These are phyloP conservation scores for Geotrupes spiniger DNA, from an alignment of 2,888 invertebrate genomes.

Conservation along the genomic window DNA sequence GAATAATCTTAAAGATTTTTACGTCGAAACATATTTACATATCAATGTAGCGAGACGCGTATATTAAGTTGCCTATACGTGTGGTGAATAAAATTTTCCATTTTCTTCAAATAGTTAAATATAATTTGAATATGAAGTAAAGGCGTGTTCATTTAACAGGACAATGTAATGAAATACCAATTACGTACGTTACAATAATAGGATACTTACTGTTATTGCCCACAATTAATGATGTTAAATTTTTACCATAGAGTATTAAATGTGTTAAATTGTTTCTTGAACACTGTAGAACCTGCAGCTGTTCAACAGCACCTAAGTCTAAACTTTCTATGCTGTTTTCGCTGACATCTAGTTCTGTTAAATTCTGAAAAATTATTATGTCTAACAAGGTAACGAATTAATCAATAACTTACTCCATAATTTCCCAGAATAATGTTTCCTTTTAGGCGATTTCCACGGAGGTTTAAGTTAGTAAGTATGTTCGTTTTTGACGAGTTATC, in stretches of 20 bases:
- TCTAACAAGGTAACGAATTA: conserved; percentile 9
- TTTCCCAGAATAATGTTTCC: conserved; percentile 83
- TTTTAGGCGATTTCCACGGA: conserved; percentile 74
- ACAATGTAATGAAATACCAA: too few species aligned
- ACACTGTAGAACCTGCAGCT: conserved; percentile 73
- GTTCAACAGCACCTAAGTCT: conserved; percentile 75
- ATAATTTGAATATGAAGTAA: too few species aligned
- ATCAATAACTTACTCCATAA: conserved; percentile 66
- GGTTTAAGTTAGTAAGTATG: conserved; percentile 69
- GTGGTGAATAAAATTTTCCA: too few species aligned
- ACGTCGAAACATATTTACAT: too few species aligned
- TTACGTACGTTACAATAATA: neutral
- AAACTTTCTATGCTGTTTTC: conserved; percentile 80
- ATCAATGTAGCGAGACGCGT: too few species aligned
- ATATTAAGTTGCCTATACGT: too few species aligned
- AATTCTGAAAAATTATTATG: conserved; percentile 58
- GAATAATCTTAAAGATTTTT: too few species aligned
- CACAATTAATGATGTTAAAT: conserved; percentile 72
- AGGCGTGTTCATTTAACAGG: too few species aligned
- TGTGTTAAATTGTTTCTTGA: conserved; percentile 74
- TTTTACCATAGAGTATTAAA: conserved; percentile 74
- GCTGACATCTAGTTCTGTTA: conserved; percentile 79
- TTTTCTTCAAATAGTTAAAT: too few species aligned
- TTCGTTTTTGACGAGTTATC: conserved; percentile 44
- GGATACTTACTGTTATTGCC: conserved; percentile 78